A percentile compares a stretch with the other conserved stretches of the same genome.
Conservation (phyloP, 1,140 invertebrate species). For the Dreissena rostriformis region DNA sequence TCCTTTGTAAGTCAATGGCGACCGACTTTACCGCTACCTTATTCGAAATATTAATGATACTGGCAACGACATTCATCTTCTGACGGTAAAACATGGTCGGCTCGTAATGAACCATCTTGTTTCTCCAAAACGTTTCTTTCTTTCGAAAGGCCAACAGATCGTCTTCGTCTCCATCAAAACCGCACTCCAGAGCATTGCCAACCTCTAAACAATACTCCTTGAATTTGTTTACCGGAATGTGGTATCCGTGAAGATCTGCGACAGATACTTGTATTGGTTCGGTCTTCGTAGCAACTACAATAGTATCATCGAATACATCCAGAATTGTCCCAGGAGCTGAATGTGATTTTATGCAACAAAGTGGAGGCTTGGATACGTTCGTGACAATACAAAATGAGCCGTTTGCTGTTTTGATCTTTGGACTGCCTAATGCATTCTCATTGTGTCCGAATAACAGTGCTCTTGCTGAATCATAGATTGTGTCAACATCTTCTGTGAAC, state of each 20-base stretch:
- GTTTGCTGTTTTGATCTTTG: conserved; percentile 61
- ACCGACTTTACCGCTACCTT: conserved; percentile 52
- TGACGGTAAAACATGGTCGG: conserved; percentile 67
- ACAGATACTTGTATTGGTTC: conserved; percentile 55
- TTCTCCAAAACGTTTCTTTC: conserved; percentile 65
- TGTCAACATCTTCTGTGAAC: conserved; percentile 44
- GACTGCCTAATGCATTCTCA: conserved; percentile 65
- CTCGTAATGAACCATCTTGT: conserved; percentile 58
- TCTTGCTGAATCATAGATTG: conserved; percentile 58
- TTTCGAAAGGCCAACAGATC: conserved; percentile 56
- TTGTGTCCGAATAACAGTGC: conserved; percentile 62
- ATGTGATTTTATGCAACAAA: neutral
- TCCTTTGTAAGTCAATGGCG: conserved; percentile 32
- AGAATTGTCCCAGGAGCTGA: conserved; percentile 55
- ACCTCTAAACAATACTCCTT: conserved; percentile 35
- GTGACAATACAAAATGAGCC: conserved; percentile 64
- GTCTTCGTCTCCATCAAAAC: conserved; percentile 33
- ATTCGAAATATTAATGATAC: conserved; percentile 62
- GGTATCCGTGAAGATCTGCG: conserved; percentile 58
- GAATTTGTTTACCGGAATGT: conserved; percentile 37
- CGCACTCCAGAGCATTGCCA: conserved; percentile 32
- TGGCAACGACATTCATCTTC: conserved; percentile 67
- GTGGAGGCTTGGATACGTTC: conserved; percentile 47
- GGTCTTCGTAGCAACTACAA: conserved; percentile 61
- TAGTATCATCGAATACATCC: conserved; percentile 62